Conservation (phyloP, 2,113 vertebrate genomes). For the Butorides virescens region DNA sequence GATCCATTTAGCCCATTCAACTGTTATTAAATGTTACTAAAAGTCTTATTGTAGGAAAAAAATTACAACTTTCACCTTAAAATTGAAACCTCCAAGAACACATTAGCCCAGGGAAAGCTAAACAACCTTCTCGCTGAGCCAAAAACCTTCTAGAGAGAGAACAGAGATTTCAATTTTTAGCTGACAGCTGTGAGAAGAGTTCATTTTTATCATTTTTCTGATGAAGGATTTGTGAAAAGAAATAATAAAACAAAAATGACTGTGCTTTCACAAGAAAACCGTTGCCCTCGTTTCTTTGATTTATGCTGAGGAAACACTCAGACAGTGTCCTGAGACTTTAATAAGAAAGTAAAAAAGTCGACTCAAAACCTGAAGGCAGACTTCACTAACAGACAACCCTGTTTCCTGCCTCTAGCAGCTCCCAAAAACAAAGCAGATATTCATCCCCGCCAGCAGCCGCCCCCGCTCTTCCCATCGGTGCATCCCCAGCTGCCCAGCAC, state of each 20-base stretch:
- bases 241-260: not conserved
- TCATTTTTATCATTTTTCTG: not conserved
- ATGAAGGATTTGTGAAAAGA: not conserved
- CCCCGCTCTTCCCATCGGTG: accelerated
- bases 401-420: not conserved
- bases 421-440: not conserved
- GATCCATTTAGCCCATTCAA: not conserved
- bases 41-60: not conserved
- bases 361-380: not conserved
- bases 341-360: not conserved
- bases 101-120: not conserved
- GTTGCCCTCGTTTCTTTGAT: not conserved
- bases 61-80: not conserved
- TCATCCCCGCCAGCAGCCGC: accelerated
- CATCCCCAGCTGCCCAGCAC: not conserved
- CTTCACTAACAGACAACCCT: not conserved
- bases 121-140: not conserved
- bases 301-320: not conserved
- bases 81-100: not conserved
- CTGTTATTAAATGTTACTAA: not conserved
- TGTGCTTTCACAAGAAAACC: not conserved
- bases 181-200: not conserved
- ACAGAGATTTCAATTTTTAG: not conserved
- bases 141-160: not conserved
- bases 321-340: not conserved